Evolutionary conservation across 1,140 invertebrate genomes (phyloP).

Genomic region (Pissodes strobi): DNA sequence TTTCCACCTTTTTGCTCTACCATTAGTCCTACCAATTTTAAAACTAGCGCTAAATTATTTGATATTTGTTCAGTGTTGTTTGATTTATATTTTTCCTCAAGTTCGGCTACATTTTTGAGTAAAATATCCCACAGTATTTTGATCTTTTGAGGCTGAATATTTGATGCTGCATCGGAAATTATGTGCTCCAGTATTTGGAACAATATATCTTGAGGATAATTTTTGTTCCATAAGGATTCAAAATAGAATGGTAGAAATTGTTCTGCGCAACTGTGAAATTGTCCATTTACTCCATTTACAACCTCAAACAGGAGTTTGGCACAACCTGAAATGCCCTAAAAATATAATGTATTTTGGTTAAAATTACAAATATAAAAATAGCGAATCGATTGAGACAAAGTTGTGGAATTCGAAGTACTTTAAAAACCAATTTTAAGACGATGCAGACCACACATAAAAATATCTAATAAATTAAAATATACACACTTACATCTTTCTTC

Average conservation of each 20-base stretch:
- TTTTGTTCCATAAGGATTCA: constrained; percentile 61
- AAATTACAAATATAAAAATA: constrained; percentile 27
- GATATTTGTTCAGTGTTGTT: constrained; percentile 40
- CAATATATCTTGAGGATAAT: constrained; percentile 61
- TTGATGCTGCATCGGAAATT: constrained; percentile 62
- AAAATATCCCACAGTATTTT: constrained; percentile 63
- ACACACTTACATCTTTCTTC: constrained; percentile 71
- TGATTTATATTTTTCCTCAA: constrained; percentile 35
- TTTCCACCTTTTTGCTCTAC: constrained; percentile 67
- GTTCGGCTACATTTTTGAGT: constrained; percentile 47
- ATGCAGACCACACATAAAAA: too few species aligned
- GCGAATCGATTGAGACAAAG: too few species aligned
- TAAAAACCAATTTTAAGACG: too few species aligned
- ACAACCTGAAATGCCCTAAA: constrained; percentile 63
- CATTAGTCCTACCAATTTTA: constrained; percentile 64
- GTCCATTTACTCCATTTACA: constrained; percentile 74
- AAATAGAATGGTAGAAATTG: constrained; percentile 67
- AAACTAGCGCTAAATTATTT: constrained; percentile 56
- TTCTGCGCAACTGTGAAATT: constrained; percentile 80
- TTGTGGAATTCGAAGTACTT: too few species aligned
- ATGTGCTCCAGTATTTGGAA: constrained; percentile 67
- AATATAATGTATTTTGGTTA: too few species aligned
- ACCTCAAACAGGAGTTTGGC: constrained; percentile 86
- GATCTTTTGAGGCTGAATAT: constrained; percentile 65
- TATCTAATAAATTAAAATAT: too few species aligned